These are phyloP conservation scores for Cerceris rybyensis DNA, from an alignment of 2,888 invertebrate genomes.

Conservation along the genomic window DNA sequence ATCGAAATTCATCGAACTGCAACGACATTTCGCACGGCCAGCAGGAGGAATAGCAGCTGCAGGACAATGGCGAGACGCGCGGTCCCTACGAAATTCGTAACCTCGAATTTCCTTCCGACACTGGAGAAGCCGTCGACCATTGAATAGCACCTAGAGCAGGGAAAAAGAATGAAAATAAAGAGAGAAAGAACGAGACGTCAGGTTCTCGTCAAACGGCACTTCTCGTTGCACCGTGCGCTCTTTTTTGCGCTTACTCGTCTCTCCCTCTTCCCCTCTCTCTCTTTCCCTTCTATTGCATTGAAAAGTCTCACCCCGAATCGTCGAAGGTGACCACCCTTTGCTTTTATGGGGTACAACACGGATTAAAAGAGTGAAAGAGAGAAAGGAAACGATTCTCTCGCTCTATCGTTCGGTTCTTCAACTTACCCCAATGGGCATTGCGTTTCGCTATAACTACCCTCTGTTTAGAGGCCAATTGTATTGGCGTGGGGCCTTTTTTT, in stretches of 20 bases:
- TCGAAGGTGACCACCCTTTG: constrained; percentile 73
- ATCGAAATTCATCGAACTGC: constrained; percentile 24
- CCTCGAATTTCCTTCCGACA: constrained; percentile 72
- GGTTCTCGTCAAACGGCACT: constrained; percentile 71
- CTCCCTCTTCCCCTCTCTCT: constrained; percentile 49
- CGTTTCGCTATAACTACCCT: constrained; percentile 77
- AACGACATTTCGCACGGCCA: constrained; percentile 52
- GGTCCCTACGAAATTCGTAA: constrained; percentile 59
- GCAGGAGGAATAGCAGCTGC: constrained; percentile 37
- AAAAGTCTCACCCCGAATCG: constrained; percentile 68
- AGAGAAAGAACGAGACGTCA: constrained; percentile 67
- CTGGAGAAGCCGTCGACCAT: constrained; percentile 64
- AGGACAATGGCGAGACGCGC: constrained; percentile 32
- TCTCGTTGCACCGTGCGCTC: constrained; percentile 56
- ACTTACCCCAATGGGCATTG: constrained; percentile 64
- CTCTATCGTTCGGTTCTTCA: background rate
- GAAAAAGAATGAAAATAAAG: constrained; percentile 43
- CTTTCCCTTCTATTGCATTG: constrained; percentile 55
- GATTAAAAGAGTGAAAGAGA: constrained; percentile 1
- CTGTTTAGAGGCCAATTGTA: constrained; percentile 78
- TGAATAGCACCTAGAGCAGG: constrained; percentile 57
- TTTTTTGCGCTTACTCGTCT: constrained; percentile 33
- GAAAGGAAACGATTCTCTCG: constrained; percentile 14
- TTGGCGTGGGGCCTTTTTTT: constrained; percentile 69
- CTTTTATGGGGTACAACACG: constrained; percentile 56